Evolutionary conservation across 2,113 vertebrate genomes (phyloP).

Genomic region (Egretta garzetta): DNA sequence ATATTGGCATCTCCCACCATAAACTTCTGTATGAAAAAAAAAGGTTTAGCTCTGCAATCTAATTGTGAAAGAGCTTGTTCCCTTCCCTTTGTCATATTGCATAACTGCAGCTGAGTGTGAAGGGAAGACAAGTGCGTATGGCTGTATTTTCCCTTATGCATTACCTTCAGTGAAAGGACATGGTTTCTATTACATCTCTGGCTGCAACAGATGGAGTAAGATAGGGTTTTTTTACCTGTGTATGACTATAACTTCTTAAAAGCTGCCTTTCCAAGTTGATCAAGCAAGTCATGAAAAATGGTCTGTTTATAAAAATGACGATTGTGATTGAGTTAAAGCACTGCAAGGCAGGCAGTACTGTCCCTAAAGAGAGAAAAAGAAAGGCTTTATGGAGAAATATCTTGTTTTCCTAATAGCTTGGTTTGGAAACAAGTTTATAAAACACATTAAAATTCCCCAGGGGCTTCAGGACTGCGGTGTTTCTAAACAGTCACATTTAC

Average conservation of each 20-base stretch:
- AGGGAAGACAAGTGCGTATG: not conserved
- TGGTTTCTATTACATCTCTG: not conserved
- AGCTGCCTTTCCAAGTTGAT: slow-evolving; percentile 24
- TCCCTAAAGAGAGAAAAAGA: slow-evolving; percentile 52
- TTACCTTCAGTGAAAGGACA: not conserved
- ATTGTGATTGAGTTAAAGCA: slow-evolving; percentile 46
- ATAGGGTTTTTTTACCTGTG: not conserved
- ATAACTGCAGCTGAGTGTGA: not conserved
- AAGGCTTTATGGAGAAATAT: slow-evolving; percentile 45
- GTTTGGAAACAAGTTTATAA: slow-evolving; percentile 60
- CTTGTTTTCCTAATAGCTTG: slow-evolving; percentile 61
- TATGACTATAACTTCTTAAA: slow-evolving; percentile 13
- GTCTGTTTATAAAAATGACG: slow-evolving; percentile 50
- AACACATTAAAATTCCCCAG: slow-evolving; percentile 37
- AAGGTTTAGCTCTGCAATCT: not conserved
- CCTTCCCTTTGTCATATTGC: not conserved
- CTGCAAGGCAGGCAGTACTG: slow-evolving; percentile 6
- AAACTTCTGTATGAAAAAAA: not conserved
- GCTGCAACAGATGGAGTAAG: not conserved
- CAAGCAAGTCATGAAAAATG: slow-evolving; percentile 44
- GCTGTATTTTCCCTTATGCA: not conserved
- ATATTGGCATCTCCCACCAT: slow-evolving; percentile 8
- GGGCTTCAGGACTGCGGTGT: not conserved
- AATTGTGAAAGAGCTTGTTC: slow-evolving; percentile 23
- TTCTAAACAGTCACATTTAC: slow-evolving; percentile 43